Conservation (phyloP, 2,113 vertebrate species). For the Atlantisia rogersi region DNA sequence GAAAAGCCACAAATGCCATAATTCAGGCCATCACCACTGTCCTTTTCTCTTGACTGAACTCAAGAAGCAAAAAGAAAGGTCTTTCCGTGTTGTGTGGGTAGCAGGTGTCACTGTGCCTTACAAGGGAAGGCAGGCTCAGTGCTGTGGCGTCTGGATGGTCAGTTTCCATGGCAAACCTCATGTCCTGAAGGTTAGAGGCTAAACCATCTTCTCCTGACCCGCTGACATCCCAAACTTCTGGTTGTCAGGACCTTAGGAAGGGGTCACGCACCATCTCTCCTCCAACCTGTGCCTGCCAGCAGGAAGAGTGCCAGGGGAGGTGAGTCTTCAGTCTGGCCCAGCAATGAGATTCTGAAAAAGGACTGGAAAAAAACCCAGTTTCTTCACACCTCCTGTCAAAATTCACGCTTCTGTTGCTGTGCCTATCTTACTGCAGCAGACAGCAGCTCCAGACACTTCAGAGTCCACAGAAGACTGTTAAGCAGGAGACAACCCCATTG, state of each 20-base stretch:
- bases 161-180: not conserved
- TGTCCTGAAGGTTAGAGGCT: not conserved
- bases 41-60: conserved; percentile 15
- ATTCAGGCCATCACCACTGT: not conserved
- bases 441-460: not conserved
- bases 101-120: not conserved
- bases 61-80: not conserved
- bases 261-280: not conserved
- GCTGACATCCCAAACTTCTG: not conserved
- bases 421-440: not conserved
- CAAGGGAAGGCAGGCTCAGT: not conserved
- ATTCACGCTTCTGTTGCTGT: not conserved
- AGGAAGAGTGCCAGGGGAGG: not conserved
- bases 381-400: not conserved
- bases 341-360: not conserved
- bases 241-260: not conserved
- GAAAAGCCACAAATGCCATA: conserved; percentile 7
- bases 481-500: not conserved
- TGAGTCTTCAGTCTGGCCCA: not conserved
- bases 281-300: not conserved
- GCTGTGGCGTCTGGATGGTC: not conserved
- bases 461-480: not conserved
- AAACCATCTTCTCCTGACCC: not conserved
- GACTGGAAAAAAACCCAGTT: not conserved
- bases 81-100: not conserved